These are phyloP conservation scores for Boloria selene DNA, from an alignment of 2,888 invertebrate genomes.

Conservation along the genomic window DNA sequence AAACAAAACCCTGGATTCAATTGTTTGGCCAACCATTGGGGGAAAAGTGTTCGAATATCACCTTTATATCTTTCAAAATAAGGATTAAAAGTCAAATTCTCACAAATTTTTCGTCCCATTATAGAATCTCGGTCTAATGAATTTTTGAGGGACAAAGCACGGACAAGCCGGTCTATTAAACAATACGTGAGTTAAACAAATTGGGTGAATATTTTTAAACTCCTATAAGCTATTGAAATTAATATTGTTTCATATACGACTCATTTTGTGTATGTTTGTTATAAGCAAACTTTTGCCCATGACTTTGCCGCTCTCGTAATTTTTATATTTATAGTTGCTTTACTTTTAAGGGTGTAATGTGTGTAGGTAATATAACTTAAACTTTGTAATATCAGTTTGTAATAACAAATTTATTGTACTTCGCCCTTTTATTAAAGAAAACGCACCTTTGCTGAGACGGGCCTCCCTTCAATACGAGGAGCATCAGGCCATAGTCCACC, in stretches of 20 bases:
- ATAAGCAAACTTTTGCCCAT: too few species aligned
- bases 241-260: neutral
- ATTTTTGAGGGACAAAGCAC: constrained; percentile 39
- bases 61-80: neutral
- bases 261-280: too few species aligned
- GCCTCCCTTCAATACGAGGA: too few species aligned
- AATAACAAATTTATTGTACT: too few species aligned
- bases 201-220: neutral
- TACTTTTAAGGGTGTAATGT: too few species aligned
- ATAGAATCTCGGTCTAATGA: constrained; percentile 37
- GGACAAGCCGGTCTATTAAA: constrained; percentile 26
- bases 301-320: too few species aligned
- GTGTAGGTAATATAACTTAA: too few species aligned
- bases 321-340: too few species aligned
- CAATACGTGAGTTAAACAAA: constrained; percentile 23
- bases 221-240: neutral
- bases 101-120: constrained; percentile 30
- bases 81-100: neutral
- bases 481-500: too few species aligned
- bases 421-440: too few species aligned
- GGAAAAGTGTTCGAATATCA: neutral
- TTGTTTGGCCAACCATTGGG: constrained; percentile 21
- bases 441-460: too few species aligned
- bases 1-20: constrained; percentile 38
- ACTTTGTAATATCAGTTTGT: too few species aligned